Conservation (phyloP, 2,797 vertebrate genomes). For the Semotilus atromaculatus region DNA sequence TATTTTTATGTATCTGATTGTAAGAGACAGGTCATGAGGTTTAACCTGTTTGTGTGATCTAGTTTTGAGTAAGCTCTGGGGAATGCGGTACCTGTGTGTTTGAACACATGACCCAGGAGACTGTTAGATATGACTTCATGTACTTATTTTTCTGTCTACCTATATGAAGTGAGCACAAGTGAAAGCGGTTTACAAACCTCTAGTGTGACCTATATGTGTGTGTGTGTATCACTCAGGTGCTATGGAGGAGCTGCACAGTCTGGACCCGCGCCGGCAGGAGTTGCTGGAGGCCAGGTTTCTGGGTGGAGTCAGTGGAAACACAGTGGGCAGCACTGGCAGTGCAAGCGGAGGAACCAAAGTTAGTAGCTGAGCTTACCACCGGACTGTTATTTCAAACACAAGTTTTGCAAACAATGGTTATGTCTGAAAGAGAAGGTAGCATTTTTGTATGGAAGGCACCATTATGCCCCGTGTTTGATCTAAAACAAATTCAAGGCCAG, state of each 20-base stretch:
- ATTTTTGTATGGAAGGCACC: too few species aligned
- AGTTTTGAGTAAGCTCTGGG: constrained; percentile 8
- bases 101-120: constrained; percentile 8
- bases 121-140: neutral
- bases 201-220: neutral
- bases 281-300: constrained; percentile 97
- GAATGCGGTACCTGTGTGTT: constrained; percentile 10
- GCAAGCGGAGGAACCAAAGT: constrained; percentile 97
- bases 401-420: neutral
- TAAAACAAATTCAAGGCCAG: neutral
- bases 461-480: neutral
- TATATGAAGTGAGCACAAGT: neutral
- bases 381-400: neutral
- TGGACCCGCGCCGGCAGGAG: constrained; percentile 98
- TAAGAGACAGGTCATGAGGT: neutral
- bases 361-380: constrained; percentile 65
- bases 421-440: neutral
- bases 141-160: neutral
- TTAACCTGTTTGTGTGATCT: constrained; percentile 23
- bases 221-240: constrained; percentile 77
- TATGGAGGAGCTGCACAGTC: constrained; percentile 99
- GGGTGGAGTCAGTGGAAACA: constrained; percentile 94
- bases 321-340: constrained; percentile 94
- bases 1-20: neutral
- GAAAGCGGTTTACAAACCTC: neutral